phyloP scores from a whole-genome alignment of 1,140 invertebrate genomes.

The Dendroctonus valens region DNA sequence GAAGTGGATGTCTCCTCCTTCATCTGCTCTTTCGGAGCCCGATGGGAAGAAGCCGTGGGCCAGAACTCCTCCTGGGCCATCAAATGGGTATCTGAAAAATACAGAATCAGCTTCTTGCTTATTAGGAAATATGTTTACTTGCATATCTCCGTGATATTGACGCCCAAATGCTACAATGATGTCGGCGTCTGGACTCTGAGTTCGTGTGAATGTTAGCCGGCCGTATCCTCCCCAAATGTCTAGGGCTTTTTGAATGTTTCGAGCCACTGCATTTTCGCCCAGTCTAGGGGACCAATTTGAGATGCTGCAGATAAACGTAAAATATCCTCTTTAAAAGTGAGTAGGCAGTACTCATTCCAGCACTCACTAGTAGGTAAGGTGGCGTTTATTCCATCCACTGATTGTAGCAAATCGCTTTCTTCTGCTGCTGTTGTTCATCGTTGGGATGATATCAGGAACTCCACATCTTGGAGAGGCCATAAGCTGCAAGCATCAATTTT shows the following conservation, averaged over 20 bases:
- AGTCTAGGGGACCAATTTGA: conserved; percentile 64
- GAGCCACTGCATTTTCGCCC: conserved; percentile 53
- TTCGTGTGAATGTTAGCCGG: conserved; percentile 56
- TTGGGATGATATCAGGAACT: conserved; percentile 57
- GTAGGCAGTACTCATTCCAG: no score
- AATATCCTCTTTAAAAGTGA: not conserved
- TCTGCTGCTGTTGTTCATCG: conserved; percentile 38
- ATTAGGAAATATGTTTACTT: conserved; percentile 33
- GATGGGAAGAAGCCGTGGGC: conserved; percentile 76
- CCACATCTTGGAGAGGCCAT: conserved; percentile 65
- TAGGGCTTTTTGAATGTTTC: conserved; percentile 59
- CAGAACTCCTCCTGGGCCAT: conserved; percentile 67
- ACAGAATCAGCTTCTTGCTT: no score
- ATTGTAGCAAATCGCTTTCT: conserved; percentile 59
- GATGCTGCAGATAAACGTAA: conserved; percentile 53
- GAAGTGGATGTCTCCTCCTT: conserved; percentile 71
- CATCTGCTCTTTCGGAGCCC: conserved; percentile 44
- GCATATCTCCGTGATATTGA: conserved; percentile 65
- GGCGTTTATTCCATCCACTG: conserved; percentile 60
- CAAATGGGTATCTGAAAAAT: conserved; percentile 61
- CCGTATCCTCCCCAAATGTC: conserved; percentile 64
- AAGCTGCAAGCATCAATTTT: conserved; percentile 49
- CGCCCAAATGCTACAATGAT: conserved; percentile 65
- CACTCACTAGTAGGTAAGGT: conserved; percentile 61
- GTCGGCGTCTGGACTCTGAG: conserved; percentile 55